Evolutionary conservation across 2,113 vertebrate species (phyloP).

Genomic region (Nyctibius bracteatus): DNA sequence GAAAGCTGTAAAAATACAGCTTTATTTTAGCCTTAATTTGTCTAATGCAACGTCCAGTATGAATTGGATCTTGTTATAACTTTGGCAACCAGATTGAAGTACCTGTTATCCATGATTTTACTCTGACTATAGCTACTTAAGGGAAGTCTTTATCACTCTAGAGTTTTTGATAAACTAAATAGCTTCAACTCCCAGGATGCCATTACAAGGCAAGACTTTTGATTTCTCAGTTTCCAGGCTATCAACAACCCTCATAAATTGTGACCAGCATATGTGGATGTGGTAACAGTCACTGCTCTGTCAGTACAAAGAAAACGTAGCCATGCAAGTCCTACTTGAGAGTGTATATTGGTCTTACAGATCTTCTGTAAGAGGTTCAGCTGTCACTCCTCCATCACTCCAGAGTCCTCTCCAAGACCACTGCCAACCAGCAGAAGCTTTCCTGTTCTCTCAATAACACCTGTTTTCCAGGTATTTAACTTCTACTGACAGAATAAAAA

Average conservation of each 20-base stretch:
- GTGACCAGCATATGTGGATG: neutral
- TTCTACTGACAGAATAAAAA: neutral
- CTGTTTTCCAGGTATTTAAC: neutral
- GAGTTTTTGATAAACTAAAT: neutral
- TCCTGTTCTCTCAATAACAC: neutral
- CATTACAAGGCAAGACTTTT: neutral
- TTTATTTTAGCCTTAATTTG: neutral
- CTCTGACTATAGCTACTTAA: neutral
- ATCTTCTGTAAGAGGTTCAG: neutral
- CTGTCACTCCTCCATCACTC: neutral
- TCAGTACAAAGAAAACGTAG: neutral
- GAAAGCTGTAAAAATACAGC: neutral
- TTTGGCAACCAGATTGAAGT: neutral
- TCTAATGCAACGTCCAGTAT: neutral
- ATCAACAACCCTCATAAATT: neutral
- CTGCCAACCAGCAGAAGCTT: neutral
- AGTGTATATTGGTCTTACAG: neutral
- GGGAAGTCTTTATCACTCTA: neutral
- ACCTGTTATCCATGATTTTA: neutral
- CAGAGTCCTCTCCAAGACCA: neutral
- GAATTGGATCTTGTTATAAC: neutral
- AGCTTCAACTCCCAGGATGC: neutral
- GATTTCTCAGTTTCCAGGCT: neutral
- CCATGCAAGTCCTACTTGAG: neutral
- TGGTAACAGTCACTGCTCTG: neutral